phyloP scores from a whole-genome alignment of 2,797 vertebrate genomes.

The Eidolon dupreanum region DNA sequence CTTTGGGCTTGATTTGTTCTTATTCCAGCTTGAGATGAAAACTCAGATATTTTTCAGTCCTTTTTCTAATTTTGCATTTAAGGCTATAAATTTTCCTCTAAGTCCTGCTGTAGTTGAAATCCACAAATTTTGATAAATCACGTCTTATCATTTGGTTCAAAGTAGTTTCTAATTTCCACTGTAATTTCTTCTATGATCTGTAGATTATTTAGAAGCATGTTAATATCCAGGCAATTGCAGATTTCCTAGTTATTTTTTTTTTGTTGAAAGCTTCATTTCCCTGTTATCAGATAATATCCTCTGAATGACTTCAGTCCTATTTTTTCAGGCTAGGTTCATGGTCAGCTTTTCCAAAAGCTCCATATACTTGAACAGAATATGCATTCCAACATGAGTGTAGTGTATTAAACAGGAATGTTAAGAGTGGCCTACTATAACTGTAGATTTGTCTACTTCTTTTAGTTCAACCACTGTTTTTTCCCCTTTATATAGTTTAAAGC shows the following conservation, averaged over 20 bases:
- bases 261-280: not conserved
- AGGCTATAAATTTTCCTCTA: not conserved
- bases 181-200: not conserved
- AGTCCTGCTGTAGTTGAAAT: not conserved
- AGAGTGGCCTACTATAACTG: not conserved
- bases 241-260: not conserved
- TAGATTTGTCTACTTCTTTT: not conserved
- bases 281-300: not conserved
- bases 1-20: not conserved
- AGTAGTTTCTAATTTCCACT: not conserved
- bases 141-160: not conserved
- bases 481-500: not conserved
- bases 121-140: not conserved
- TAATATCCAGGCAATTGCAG: not conserved
- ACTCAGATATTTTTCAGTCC: not conserved
- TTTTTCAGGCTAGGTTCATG: not conserved
- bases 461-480: not conserved
- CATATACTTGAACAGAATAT: not conserved
- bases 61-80: not conserved
- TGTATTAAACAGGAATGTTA: not conserved
- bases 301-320: not conserved
- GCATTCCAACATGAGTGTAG: not conserved
- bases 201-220: not conserved
- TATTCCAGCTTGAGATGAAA: not conserved
- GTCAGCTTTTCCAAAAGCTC: not conserved